A percentile compares a stretch with the other conserved stretches of the same genome.
Evolutionary conservation across 1,140 invertebrate species (phyloP).

Genomic region (Aphidius gifuensis): DNA sequence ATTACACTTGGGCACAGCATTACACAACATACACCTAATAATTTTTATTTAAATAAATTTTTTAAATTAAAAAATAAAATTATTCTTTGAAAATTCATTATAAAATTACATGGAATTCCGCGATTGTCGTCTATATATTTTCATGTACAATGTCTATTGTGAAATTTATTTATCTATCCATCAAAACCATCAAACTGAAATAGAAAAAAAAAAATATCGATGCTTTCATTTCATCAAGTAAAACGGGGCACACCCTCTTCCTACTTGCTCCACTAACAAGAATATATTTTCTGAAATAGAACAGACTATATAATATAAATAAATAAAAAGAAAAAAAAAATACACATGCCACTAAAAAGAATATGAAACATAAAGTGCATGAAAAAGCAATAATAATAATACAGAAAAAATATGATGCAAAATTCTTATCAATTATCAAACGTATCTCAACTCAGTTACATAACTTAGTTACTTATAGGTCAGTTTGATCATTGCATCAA

Average conservation of each 20-base stretch:
- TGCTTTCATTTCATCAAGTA: constrained; percentile 12
- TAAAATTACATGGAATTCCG: neutral
- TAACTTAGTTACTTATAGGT: no score
- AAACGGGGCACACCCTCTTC: constrained; percentile 30
- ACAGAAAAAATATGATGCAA: no score
- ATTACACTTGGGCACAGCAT: neutral
- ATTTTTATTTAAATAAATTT: neutral
- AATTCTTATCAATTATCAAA: no score
- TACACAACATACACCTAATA: neutral
- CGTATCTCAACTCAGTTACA: no score
- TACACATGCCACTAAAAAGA: constrained; percentile 24
- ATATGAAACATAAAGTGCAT: no score
- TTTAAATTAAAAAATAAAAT: neutral
- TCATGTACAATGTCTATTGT: neutral
- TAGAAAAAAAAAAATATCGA: neutral
- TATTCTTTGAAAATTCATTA: neutral
- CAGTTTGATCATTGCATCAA: no score
- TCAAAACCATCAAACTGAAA: neutral
- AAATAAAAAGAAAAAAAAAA: neutral
- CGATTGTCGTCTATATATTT: neutral
- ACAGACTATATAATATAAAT: neutral
- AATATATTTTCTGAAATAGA: neutral
- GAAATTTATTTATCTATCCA: neutral
- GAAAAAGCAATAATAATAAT: no score
- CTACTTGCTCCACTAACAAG: constrained; percentile 30